phyloP scores from a whole-genome alignment of 2,888 invertebrate genomes.

The Diplazon laetatorius region DNA sequence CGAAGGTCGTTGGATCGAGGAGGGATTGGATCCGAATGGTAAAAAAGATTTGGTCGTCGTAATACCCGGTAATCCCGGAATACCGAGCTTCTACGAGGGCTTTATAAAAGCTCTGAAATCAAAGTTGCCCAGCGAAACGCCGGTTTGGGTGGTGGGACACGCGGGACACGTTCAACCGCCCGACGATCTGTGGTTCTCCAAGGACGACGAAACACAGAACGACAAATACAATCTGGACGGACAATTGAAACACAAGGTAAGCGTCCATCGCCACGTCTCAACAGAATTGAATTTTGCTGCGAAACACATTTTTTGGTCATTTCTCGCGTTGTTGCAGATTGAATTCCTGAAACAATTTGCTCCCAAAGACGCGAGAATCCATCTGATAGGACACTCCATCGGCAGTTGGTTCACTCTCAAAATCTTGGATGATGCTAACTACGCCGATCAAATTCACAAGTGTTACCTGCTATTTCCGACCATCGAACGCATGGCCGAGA shows the following conservation, averaged over 20 bases:
- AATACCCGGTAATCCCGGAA: slow-evolving; percentile 95
- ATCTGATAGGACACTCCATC: slow-evolving; percentile 95
- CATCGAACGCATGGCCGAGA: slow-evolving; percentile 91
- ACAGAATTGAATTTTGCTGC: neutral
- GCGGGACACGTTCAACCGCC: slow-evolving; percentile 91
- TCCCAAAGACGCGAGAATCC: slow-evolving; percentile 88
- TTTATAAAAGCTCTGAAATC: slow-evolving; percentile 88
- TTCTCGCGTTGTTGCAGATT: slow-evolving; percentile 76
- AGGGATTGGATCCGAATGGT: slow-evolving; percentile 83
- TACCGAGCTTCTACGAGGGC: slow-evolving; percentile 90
- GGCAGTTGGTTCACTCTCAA: slow-evolving; percentile 93
- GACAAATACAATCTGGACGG: slow-evolving; percentile 89
- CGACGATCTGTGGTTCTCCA: slow-evolving; percentile 81
- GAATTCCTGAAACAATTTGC: slow-evolving; percentile 90
- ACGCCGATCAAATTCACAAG: slow-evolving; percentile 85
- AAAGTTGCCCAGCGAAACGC: slow-evolving; percentile 84
- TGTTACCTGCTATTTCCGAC: slow-evolving; percentile 93
- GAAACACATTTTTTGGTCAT: neutral
- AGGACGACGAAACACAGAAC: slow-evolving; percentile 77
- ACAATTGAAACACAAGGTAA: slow-evolving; percentile 90
- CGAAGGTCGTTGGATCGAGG: slow-evolving; percentile 88
- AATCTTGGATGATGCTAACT: slow-evolving; percentile 85
- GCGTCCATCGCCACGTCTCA: neutral
- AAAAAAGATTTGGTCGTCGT: slow-evolving; percentile 88
- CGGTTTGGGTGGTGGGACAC: slow-evolving; percentile 92